Evolutionary conservation across 2,888 invertebrate genomes (phyloP).

Genomic region (Chrysopilus asiliformis): DNA sequence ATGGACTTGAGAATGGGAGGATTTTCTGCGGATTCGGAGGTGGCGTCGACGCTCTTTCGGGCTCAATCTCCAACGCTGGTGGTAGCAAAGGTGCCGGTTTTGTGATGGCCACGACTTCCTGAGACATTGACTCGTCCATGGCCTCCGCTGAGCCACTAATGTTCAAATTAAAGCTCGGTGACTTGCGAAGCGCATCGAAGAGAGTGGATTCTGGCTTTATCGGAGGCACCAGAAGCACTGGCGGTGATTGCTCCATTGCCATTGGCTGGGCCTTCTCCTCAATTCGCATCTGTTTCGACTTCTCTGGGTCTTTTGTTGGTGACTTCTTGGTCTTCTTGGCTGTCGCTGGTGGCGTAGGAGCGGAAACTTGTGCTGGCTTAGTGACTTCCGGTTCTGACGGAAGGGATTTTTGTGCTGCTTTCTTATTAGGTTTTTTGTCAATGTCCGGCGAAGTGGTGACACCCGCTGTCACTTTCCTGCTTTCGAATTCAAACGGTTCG

Average conservation of each 20-base stretch:
- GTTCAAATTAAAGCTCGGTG: constrained; percentile 34
- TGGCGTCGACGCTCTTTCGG: no score
- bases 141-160: constrained; percentile 21
- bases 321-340: constrained; percentile 11
- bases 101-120: constrained; percentile 31
- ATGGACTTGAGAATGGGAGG: constrained; percentile 23
- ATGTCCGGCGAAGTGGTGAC: constrained; percentile 11
- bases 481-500: constrained; percentile 74
- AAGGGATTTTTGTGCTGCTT: constrained; percentile 7
- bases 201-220: constrained; percentile 36
- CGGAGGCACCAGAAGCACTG: constrained; percentile 3
- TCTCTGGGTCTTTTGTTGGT: constrained; percentile 10
- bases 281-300: constrained; percentile 13
- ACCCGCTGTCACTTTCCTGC: constrained; percentile 35
- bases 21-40: constrained; percentile 6
- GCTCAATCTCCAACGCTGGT: no score
- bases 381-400: constrained; percentile 3
- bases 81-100: constrained; percentile 21
- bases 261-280: constrained; percentile 10
- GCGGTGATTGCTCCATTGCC: constrained; percentile 10
- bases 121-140: constrained; percentile 28
- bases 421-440: constrained; percentile 14
- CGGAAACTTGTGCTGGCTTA: neutral
- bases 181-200: constrained; percentile 36
- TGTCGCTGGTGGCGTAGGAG: constrained; percentile 4